Evolutionary conservation across 2,888 invertebrate species (phyloP), one percentile per base, ranked within the genome.

Genomic region (Drosophila yooni): DNA sequence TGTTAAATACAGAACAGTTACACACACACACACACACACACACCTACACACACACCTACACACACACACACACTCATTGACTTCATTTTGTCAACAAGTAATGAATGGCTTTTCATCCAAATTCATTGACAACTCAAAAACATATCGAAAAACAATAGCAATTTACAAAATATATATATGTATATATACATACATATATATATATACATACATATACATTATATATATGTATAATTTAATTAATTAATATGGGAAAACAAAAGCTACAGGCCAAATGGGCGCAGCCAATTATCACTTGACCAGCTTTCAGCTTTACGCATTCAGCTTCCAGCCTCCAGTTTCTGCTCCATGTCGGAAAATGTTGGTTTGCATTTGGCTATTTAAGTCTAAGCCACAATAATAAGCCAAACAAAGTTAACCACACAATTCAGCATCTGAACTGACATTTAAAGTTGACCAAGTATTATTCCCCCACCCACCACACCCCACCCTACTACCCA

Each of bases 281-380:
- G 40, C 50, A 56, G 33, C 29, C 67, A 84, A 84, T 82, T 84
- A 79, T 73, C 84, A 82, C 79, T 77, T 79, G 76, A 68, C 61
- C 75, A 74, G 46, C n/a, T 31, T 51, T 43, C 61, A 46, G 43
- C 34, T 51, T 11, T 33, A 43, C 25, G 53, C 38, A 43, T 4
- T 27, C 53, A 50, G 36, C 52, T 34, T 7, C 27, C 25, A 13
- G 15, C 27, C 10, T 3, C 18, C 11, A 18, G 29, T 27, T 31
- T 31, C 21, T 46, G 78, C 70, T 54, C 34, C 56, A 57, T 33
- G 68, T 74, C 69, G 76, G 83, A 76, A 65, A 69, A 70, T 70
- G 58, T 78, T 70, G 75, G 83, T 72, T 83, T 65, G n/a, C 59
- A 25, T 29, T 10, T 0, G 33, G 33, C 38, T 5, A n/a, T 5